phyloP scores from a whole-genome alignment of 2,888 invertebrate species.

The Pterostichus niger region DNA sequence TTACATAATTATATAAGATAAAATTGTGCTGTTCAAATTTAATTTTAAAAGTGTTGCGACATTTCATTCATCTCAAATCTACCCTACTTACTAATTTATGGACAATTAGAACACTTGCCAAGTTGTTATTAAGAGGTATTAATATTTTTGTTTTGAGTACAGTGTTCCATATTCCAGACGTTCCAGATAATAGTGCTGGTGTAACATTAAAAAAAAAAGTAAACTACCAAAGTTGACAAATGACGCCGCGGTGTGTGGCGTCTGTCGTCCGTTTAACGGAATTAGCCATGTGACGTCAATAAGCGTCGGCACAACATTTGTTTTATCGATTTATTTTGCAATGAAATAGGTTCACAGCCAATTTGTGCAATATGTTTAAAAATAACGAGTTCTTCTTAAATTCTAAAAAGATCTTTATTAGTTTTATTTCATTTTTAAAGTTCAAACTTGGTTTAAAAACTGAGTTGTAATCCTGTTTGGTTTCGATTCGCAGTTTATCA shows the following conservation, averaged over 20 bases:
- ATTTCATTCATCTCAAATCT: slow-evolving; percentile 1
- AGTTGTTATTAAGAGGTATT: neutral
- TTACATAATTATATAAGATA: neutral
- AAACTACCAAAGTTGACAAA: slow-evolving; percentile 16
- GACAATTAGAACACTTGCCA: neutral
- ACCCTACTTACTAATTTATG: neutral
- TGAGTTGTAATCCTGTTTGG: too few species aligned
- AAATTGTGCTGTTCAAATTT: neutral
- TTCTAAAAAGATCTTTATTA: too few species aligned
- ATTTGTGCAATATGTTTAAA: too few species aligned
- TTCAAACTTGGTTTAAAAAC: too few species aligned
- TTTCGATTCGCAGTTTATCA: too few species aligned
- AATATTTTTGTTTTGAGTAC: slow-evolving; percentile 16
- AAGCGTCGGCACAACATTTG: neutral
- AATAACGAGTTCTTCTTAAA: too few species aligned
- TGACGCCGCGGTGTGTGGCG: neutral
- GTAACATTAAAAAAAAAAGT: neutral
- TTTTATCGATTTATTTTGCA: slow-evolving; percentile 4
- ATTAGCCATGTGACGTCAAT: slow-evolving; percentile 10
- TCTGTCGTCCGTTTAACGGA: neutral
- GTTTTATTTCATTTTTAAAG: too few species aligned
- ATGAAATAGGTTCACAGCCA: too few species aligned
- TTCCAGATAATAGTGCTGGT: neutral
- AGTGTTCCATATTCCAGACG: neutral
- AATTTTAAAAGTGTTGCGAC: neutral